Percentiles rank a stretch among this genome's conserved stretches.
phyloP scores from a whole-genome alignment of 2,888 invertebrate species.

The Macaria notata region DNA sequence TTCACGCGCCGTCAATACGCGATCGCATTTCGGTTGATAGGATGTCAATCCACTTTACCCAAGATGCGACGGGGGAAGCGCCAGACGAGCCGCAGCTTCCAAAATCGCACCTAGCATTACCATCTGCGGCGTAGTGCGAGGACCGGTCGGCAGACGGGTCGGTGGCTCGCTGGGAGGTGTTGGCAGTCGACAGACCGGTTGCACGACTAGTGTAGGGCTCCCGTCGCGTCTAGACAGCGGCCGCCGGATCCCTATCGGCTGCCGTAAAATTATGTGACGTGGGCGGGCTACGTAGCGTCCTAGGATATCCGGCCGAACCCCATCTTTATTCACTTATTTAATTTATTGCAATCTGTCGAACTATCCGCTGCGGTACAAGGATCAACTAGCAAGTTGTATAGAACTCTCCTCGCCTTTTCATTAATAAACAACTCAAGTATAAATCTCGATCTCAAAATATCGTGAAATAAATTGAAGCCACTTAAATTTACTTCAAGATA shows the following conservation, averaged over 20 bases:
- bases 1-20: constrained; percentile 37
- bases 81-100: constrained; percentile 36
- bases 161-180: constrained; percentile 37
- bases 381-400: constrained; percentile 11
- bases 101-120: constrained; percentile 61
- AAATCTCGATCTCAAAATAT: too few species aligned
- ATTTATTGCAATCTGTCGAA: constrained; percentile 39
- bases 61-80: constrained; percentile 48
- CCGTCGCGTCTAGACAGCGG: constrained; percentile 75
- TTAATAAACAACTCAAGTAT: too few species aligned
- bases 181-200: constrained; percentile 47
- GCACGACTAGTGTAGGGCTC: constrained; percentile 64
- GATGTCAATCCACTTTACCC: constrained; percentile 53
- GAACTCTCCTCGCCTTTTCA: constrained; percentile 1
- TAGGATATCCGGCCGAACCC: constrained; percentile 55
- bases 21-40: constrained; percentile 49
- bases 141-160: constrained; percentile 62
- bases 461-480: too few species aligned
- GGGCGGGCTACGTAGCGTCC: constrained; percentile 49
- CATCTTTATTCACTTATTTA: constrained; percentile 49
- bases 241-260: constrained; percentile 69
- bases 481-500: too few species aligned
- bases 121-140: constrained; percentile 48
- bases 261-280: constrained; percentile 75
- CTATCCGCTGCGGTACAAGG: constrained; percentile 19